Conservation (phyloP, 2,888 invertebrate genomes). For the Phasia obesa region DNA sequence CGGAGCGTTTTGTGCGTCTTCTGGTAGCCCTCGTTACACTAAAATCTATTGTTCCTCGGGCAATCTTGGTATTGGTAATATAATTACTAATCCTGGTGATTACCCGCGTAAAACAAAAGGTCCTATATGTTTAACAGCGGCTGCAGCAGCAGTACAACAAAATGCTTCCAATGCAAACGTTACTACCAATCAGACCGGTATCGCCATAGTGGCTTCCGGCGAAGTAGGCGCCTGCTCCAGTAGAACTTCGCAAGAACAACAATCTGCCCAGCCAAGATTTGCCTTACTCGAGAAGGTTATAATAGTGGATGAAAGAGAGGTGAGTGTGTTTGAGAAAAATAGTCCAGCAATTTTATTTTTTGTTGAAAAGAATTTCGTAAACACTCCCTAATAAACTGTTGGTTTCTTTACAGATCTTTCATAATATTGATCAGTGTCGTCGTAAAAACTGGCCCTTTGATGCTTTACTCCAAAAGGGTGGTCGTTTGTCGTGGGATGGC, state of each 20-base stretch:
- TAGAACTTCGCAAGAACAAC: slow-evolving; percentile 42
- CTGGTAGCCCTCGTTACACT: slow-evolving; percentile 76
- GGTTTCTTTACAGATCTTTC: slow-evolving; percentile 86
- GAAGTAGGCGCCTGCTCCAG: slow-evolving; percentile 30
- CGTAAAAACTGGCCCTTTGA: slow-evolving; percentile 97
- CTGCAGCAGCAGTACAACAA: slow-evolving; percentile 67
- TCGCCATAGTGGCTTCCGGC: slow-evolving; percentile 26
- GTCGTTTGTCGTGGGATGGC: slow-evolving; percentile 93
- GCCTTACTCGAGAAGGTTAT: slow-evolving; percentile 81
- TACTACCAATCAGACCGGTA: slow-evolving; percentile 45
- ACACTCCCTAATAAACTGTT: too few species aligned
- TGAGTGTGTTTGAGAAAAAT: slow-evolving; percentile 71
- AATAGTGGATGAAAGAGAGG: slow-evolving; percentile 82
- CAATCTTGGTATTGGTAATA: slow-evolving; percentile 79
- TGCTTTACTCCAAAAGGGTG: slow-evolving; percentile 92
- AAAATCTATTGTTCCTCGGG: slow-evolving; percentile 80
- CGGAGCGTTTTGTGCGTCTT: slow-evolving; percentile 40
- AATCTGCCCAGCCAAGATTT: slow-evolving; percentile 75
- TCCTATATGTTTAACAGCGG: slow-evolving; percentile 78
- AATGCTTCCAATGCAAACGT: slow-evolving; percentile 39
- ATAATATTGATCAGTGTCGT: slow-evolving; percentile 90
- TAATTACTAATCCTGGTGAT: slow-evolving; percentile 81
- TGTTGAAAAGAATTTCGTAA: too few species aligned
- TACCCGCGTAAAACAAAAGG: slow-evolving; percentile 81
- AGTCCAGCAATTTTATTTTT: neutral